These are phyloP conservation scores for Coecobrya sp. DNA, from an alignment of 2,888 invertebrate species.

Conservation along the genomic window DNA sequence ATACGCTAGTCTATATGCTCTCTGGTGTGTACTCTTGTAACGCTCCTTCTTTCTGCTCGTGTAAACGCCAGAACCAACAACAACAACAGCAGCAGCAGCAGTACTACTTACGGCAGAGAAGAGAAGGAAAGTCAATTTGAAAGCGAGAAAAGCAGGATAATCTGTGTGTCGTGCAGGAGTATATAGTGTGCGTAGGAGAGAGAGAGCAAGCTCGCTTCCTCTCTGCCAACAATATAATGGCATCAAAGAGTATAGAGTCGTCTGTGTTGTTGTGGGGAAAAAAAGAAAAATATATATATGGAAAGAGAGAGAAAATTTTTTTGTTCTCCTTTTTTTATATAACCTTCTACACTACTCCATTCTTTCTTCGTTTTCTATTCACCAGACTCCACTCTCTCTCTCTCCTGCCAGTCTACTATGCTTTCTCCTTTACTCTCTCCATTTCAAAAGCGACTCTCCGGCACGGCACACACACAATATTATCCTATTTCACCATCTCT, in stretches of 20 bases:
- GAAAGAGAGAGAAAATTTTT: not conserved
- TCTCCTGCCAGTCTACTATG: not conserved
- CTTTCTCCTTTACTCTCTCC: constrained; percentile 2
- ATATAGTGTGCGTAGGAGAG: constrained; percentile 6
- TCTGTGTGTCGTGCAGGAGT: constrained; percentile 51
- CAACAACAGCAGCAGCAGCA: not conserved
- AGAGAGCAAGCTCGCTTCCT: not conserved
- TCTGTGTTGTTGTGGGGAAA: not conserved
- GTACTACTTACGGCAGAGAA: no score
- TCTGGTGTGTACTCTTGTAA: not conserved
- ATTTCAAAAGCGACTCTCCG: not conserved
- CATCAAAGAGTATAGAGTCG: constrained; percentile 21
- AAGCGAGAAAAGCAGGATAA: constrained; percentile 64
- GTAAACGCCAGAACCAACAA: not conserved
- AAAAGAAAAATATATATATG: not conserved
- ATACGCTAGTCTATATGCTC: not conserved
- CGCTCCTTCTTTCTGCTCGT: not conserved
- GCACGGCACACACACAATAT: not conserved
- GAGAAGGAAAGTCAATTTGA: constrained; percentile 68
- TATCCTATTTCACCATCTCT: not conserved
- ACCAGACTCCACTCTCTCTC: not conserved
- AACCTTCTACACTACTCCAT: not conserved
- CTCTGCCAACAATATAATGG: not conserved
- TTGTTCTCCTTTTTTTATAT: constrained; percentile 20
- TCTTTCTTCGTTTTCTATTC: not conserved